Evolutionary conservation across 2,113 vertebrate species (phyloP).

Genomic region (Paralichthys olivaceus): DNA sequence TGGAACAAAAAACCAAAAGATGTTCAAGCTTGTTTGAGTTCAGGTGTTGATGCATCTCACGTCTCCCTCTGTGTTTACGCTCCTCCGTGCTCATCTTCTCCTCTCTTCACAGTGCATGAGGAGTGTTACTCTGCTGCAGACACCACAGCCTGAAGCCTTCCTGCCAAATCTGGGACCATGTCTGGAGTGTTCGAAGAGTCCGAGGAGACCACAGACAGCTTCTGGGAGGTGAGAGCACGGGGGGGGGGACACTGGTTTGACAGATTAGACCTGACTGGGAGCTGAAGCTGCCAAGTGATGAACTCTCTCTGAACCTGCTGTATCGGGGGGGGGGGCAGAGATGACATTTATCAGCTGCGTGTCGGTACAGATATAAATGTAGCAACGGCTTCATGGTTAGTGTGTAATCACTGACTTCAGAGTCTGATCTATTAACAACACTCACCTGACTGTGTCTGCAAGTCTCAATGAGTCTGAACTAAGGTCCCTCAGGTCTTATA

Average conservation of each 20-base stretch:
- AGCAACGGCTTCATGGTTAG: too few relatives aligned
- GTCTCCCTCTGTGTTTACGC: slow-evolving; percentile 20
- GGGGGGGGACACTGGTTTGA: not conserved
- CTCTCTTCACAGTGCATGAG: slow-evolving; percentile 73
- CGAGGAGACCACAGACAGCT: slow-evolving; percentile 93
- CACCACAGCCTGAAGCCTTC: slow-evolving; percentile 59
- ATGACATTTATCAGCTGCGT: slow-evolving; percentile 10
- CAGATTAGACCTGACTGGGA: slow-evolving; percentile 23
- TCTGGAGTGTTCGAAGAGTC: slow-evolving; percentile 92
- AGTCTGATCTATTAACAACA: too few relatives aligned
- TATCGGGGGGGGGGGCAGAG: not conserved
- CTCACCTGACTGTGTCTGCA: too few relatives aligned
- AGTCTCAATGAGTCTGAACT: too few relatives aligned
- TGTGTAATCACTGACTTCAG: too few relatives aligned
- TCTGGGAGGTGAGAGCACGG: slow-evolving; percentile 91
- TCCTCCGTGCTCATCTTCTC: slow-evolving; percentile 26
- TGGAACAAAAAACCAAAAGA: not conserved
- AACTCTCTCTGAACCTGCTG: slow-evolving; percentile 46
- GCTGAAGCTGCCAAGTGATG: slow-evolving; percentile 15
- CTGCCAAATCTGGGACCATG: slow-evolving; percentile 84
- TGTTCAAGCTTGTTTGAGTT: not conserved
- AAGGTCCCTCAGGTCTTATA: too few relatives aligned
- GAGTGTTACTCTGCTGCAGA: slow-evolving; percentile 57
- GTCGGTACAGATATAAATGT: not conserved
- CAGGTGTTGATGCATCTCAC: not conserved